Percentiles rank a stretch among this genome's conserved stretches.
Conservation (phyloP, 2,113 vertebrate species). For the Pangasianodon gigas region DNA sequence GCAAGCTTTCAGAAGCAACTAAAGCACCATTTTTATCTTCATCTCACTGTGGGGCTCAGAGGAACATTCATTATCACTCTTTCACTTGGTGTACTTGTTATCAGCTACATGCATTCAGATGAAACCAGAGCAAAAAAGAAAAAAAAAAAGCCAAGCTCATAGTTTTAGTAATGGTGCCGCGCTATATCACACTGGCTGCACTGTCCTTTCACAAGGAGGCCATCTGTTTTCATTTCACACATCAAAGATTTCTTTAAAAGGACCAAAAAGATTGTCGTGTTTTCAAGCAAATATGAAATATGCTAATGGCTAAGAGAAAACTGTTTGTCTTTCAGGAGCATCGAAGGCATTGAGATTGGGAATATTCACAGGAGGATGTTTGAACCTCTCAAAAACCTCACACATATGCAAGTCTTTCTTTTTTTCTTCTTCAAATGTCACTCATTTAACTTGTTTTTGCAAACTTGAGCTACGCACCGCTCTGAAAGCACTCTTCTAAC, state of each 20-base stretch:
- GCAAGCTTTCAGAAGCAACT: neutral
- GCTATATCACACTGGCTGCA: neutral
- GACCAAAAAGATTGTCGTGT: neutral
- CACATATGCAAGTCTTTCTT: slow-evolving; percentile 82
- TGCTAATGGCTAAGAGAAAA: slow-evolving; percentile 34
- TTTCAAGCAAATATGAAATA: neutral
- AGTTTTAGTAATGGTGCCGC: slow-evolving; percentile 37
- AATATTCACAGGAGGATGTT: slow-evolving; percentile 95
- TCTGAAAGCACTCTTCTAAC: neutral
- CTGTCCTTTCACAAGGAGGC: slow-evolving; percentile 10
- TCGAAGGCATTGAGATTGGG: slow-evolving; percentile 91
- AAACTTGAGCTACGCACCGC: neutral
- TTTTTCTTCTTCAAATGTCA: neutral
- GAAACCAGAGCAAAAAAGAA: neutral
- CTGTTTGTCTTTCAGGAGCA: slow-evolving; percentile 78
- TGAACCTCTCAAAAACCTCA: slow-evolving; percentile 84
- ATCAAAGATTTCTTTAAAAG: slow-evolving; percentile 45
- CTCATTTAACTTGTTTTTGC: neutral
- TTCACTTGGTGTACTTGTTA: neutral
- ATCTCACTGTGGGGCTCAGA: neutral
- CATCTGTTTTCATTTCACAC: slow-evolving; percentile 45
- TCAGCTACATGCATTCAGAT: neutral
- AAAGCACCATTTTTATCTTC: neutral
- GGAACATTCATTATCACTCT: neutral
- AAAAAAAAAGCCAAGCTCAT: neutral